These are phyloP conservation scores for Drosophila insularis DNA, from an alignment of 1,140 invertebrate genomes.

Conservation along the genomic window DNA sequence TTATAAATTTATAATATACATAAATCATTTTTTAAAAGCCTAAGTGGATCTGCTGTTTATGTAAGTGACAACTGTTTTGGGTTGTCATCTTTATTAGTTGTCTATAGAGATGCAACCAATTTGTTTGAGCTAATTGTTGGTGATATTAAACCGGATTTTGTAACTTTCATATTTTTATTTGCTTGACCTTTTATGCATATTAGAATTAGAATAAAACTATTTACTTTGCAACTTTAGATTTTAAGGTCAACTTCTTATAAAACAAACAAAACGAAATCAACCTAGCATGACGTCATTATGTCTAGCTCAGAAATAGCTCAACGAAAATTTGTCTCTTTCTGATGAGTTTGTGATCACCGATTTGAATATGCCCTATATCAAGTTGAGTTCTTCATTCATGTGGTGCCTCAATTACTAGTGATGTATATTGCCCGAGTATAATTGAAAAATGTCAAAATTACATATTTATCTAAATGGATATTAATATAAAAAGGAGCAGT, in stretches of 20 bases:
- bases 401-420: too few relatives aligned
- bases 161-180: constrained; percentile 33
- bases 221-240: constrained; percentile 47
- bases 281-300: constrained; percentile 66
- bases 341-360: constrained; percentile 9
- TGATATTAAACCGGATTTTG: constrained; percentile 5
- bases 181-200: constrained; percentile 42
- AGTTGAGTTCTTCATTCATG: background rate
- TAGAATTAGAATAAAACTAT: constrained; percentile 35
- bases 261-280: constrained; percentile 49
- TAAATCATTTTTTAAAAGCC: background rate
- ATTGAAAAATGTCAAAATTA: too few relatives aligned
- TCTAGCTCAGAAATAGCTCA: constrained; percentile 36
- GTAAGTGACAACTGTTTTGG: constrained; percentile 1
- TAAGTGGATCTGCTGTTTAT: background rate
- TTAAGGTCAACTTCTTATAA: constrained; percentile 64
- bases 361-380: background rate
- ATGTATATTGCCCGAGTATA: too few relatives aligned
- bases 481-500: too few relatives aligned
- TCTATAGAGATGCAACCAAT: background rate
- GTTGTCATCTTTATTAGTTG: background rate
- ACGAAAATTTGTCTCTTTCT: constrained; percentile 51
- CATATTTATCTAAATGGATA: too few relatives aligned
- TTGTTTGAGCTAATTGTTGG: background rate
- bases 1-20: too few relatives aligned